phyloP scores from a whole-genome alignment of 2,888 invertebrate genomes.

The Caenorhabditis imperialis region DNA sequence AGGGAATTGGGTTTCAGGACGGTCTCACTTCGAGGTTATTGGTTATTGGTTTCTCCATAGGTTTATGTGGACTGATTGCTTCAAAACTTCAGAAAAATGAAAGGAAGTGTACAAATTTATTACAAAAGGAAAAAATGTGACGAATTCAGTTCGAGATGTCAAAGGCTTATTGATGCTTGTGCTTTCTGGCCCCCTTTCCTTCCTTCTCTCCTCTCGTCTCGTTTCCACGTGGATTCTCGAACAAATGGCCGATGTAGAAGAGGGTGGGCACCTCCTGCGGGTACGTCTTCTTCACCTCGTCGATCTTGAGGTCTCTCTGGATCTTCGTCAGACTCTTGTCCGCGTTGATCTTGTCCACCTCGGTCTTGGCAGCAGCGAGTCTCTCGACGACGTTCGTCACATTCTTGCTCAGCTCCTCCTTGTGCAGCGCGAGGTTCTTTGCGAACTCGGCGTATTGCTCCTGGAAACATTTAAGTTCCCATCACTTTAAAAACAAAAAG shows the following conservation, averaged over 20 bases:
- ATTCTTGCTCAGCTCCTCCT: slow-evolving; percentile 48
- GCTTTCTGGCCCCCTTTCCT: slow-evolving; percentile 15
- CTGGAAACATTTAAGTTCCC: slow-evolving; percentile 24
- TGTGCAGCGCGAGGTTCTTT: slow-evolving; percentile 22
- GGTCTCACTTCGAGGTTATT: slow-evolving; percentile 33
- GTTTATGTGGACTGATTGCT: not conserved
- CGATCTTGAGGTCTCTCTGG: slow-evolving; percentile 40
- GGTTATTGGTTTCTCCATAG: slow-evolving; percentile 7
- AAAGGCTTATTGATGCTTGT: slow-evolving; percentile 7
- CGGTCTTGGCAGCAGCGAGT: slow-evolving; percentile 43
- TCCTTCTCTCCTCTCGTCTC: slow-evolving; percentile 4
- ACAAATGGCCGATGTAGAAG: slow-evolving; percentile 40
- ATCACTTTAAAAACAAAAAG: not conserved
- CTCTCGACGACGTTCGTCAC: slow-evolving; percentile 41
- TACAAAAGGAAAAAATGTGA: too few species aligned
- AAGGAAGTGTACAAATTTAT: too few species aligned
- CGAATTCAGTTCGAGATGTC: too few species aligned
- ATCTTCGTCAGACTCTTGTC: slow-evolving; percentile 45
- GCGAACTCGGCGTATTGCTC: slow-evolving; percentile 46
- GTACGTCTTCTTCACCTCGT: slow-evolving; percentile 46
- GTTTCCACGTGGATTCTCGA: slow-evolving; percentile 17
- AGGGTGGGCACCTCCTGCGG: slow-evolving; percentile 42
- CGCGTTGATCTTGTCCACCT: slow-evolving; percentile 47
- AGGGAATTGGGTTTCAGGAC: slow-evolving; percentile 19
- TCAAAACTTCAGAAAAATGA: too few species aligned